These are phyloP conservation scores for Cairina moschata DNA, from an alignment of 2,113 vertebrate genomes.

Conservation along the genomic window DNA sequence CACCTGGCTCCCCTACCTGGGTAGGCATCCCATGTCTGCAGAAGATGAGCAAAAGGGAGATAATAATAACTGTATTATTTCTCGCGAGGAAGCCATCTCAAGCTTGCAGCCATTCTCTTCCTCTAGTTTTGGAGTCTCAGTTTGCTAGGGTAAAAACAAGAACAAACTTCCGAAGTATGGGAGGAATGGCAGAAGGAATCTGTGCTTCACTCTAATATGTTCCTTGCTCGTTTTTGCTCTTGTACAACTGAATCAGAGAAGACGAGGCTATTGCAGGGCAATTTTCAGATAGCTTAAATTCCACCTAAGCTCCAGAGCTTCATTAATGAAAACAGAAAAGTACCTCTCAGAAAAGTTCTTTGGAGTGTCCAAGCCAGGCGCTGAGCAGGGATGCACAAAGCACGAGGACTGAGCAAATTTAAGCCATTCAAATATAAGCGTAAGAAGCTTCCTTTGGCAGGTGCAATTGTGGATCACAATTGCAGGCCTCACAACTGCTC, in stretches of 20 bases:
- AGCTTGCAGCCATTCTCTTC: background rate
- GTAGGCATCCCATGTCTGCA: background rate
- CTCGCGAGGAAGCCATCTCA: background rate
- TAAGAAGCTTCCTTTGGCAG: background rate
- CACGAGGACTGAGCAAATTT: background rate
- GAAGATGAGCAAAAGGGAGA: background rate
- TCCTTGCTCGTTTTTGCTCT: background rate
- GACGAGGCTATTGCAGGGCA: background rate
- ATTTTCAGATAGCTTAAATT: slow-evolving; percentile 56
- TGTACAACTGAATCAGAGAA: background rate
- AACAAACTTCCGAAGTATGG: slow-evolving; percentile 22
- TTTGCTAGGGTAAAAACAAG: slow-evolving; percentile 6
- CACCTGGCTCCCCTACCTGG: background rate
- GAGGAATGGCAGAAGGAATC: slow-evolving; percentile 50
- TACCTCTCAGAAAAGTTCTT: background rate
- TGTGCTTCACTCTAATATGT: background rate
- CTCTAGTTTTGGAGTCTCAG: background rate
- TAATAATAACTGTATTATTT: background rate
- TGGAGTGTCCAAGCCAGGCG: background rate
- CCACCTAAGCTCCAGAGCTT: background rate
- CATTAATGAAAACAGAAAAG: slow-evolving; percentile 27
- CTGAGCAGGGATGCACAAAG: background rate
- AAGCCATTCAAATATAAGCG: background rate
- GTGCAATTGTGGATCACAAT: background rate
- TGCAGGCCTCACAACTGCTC: background rate